A percentile compares a stretch with the other conserved stretches of the same genome.
These are phyloP conservation scores for Irena cyanogastra DNA, from an alignment of 2,113 vertebrate species.

Conservation along the genomic window DNA sequence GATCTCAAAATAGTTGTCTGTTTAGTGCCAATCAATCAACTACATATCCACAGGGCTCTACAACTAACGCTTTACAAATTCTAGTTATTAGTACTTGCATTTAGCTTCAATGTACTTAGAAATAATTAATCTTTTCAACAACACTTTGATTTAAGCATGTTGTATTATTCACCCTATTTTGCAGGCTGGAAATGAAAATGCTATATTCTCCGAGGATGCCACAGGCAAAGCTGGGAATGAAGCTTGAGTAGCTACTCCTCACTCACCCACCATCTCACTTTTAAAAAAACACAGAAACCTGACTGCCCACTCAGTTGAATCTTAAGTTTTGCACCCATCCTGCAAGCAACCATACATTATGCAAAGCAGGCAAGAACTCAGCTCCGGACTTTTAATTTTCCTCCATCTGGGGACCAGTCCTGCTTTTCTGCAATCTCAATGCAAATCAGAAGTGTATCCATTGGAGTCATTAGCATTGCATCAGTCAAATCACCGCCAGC, in stretches of 20 bases:
- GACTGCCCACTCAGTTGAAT: constrained; percentile 29
- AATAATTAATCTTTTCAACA: constrained; percentile 44
- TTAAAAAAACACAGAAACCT: not conserved
- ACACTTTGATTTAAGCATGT: constrained; percentile 33
- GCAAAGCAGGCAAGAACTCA: constrained; percentile 29
- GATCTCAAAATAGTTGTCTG: not conserved
- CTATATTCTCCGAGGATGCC: not conserved
- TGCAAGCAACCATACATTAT: constrained; percentile 19
- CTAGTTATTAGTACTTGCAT: constrained; percentile 24
- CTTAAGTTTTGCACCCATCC: constrained; percentile 35
- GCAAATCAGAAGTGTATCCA: constrained; percentile 34
- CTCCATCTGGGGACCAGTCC: constrained; percentile 43
- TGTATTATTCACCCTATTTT: constrained; percentile 29
- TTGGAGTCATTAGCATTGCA: constrained; percentile 45
- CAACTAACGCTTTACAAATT: constrained; percentile 34
- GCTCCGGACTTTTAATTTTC: constrained; percentile 17
- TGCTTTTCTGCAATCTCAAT: constrained; percentile 19
- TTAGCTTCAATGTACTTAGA: constrained; percentile 22
- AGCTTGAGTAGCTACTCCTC: not conserved
- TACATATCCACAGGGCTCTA: constrained; percentile 1
- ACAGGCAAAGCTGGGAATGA: constrained; percentile 6
- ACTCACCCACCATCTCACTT: constrained; percentile 4
- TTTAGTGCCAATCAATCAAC: constrained; percentile 7
- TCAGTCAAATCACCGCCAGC: constrained; percentile 29
- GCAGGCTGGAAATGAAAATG: constrained; percentile 19